Evolutionary conservation across 2,113 vertebrate species (phyloP), one percentile per base, ranked within the genome.

Genomic region (Hippocampus abdominalis): DNA sequence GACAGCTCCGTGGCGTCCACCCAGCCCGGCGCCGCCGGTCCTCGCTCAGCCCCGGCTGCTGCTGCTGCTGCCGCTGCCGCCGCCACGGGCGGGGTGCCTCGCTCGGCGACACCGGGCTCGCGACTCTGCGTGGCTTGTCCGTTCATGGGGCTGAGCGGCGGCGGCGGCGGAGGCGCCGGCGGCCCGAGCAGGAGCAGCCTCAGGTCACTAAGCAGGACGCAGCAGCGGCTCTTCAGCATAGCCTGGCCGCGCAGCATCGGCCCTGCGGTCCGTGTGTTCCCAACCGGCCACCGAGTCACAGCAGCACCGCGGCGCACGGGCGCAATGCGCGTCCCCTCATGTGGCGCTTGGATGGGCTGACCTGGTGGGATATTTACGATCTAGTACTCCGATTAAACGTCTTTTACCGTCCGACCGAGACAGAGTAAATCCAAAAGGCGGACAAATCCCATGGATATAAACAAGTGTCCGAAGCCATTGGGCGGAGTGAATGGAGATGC

Each of bases 151-250:
- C 89, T 92, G 83, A 89, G 81, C 73, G 80, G 68, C 76, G 92
- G 90, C 71, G 89, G 90, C 71, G 89, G 85, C 69, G 90, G 87
- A 76, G 94, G 91, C 54, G 93, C 90, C 82, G 94, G 94, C 88
- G 95, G 93, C 93, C 95, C 91, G 89, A 96, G 91, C 72, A 97
- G 92, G 86, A 97, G 93, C 93, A 95, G 92, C 94, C 96, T 95
- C 92, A 98, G 93, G 94, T 98, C 96, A 93, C 94, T 93, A 90
- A 98, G 95, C 89, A 98, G 91, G 93, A 95, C 94, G 91, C 95
- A 96, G 83, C 96, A 98, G 92, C 95, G 95, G 94, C 94, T 95
- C 91, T 97, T 98, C 93, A 98, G 93, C 93, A 96, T 94, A 84
- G 94, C 94, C 93, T 92, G 94, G 88, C 93, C 90, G 92, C 91